Conservation (phyloP, 2,113 vertebrate genomes). For the Monarcha castaneiventris region DNA sequence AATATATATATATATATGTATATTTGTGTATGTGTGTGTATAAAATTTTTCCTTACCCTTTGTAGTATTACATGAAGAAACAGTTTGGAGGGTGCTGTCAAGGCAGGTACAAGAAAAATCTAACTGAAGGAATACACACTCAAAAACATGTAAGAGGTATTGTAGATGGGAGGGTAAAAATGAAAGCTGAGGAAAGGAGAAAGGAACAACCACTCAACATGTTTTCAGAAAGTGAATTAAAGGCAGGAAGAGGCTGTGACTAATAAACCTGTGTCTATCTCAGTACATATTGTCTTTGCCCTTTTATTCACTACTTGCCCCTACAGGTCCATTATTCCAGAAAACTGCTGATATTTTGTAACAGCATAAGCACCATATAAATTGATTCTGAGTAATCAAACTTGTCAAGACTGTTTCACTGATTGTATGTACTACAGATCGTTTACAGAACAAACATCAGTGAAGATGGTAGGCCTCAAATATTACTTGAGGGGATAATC, state of each 20-base stretch:
- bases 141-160: background rate
- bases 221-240: background rate
- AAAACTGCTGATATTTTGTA: background rate
- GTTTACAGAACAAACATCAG: background rate
- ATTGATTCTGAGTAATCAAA: background rate
- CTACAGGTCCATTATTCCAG: background rate
- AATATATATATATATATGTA: too few relatives aligned
- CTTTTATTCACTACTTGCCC: background rate
- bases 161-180: background rate
- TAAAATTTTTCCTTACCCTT: background rate
- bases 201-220: background rate
- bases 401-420: background rate
- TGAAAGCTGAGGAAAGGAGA: background rate
- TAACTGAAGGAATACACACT: rapidly evolving
- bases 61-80: background rate
- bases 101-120: background rate
- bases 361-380: background rate
- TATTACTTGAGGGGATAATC: background rate
- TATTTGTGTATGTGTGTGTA: background rate
- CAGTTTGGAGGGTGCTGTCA: background rate
- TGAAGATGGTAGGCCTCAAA: background rate
- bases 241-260: background rate
- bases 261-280: background rate
- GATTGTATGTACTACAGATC: background rate
- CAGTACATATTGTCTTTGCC: background rate